Conservation (phyloP, 2,888 invertebrate genomes). For the Cepaea hortensis region DNA sequence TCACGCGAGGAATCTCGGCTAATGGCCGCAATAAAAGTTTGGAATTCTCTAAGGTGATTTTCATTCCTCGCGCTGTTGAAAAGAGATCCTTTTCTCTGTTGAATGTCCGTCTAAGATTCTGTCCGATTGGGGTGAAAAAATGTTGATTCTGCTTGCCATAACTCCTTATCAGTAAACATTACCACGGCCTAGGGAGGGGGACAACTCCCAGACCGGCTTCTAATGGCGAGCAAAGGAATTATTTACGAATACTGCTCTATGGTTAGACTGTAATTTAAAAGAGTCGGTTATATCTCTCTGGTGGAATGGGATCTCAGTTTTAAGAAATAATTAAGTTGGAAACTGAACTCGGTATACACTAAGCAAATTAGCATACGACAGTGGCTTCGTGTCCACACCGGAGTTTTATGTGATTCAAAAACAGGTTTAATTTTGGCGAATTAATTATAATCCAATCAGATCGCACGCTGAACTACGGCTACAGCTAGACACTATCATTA, state of each 20-base stretch:
- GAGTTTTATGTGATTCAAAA: too few relatives aligned
- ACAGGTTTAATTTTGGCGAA: too few relatives aligned
- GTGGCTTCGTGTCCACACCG: too few relatives aligned
- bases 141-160: conserved; percentile 20
- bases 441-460: too few relatives aligned
- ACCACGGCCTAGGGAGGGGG: conserved; percentile 18
- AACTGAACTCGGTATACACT: too few relatives aligned
- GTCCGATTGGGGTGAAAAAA: conserved; percentile 22
- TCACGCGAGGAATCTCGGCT: conserved; percentile 36
- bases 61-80: neutral
- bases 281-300: neutral
- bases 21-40: conserved; percentile 37
- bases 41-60: conserved; percentile 39
- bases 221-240: neutral
- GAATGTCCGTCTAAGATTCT: conserved; percentile 27
- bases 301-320: neutral
- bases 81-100: conserved; percentile 30
- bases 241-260: neutral
- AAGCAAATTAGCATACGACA: too few relatives aligned
- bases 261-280: conserved; percentile 15
- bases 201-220: conserved; percentile 15
- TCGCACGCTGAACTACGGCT: too few relatives aligned
- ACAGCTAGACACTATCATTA: too few relatives aligned
- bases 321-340: neutral
- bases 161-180: conserved; percentile 37